Evolutionary conservation across 2,113 vertebrate genomes (phyloP).

Genomic region (Oryzias javanicus): DNA sequence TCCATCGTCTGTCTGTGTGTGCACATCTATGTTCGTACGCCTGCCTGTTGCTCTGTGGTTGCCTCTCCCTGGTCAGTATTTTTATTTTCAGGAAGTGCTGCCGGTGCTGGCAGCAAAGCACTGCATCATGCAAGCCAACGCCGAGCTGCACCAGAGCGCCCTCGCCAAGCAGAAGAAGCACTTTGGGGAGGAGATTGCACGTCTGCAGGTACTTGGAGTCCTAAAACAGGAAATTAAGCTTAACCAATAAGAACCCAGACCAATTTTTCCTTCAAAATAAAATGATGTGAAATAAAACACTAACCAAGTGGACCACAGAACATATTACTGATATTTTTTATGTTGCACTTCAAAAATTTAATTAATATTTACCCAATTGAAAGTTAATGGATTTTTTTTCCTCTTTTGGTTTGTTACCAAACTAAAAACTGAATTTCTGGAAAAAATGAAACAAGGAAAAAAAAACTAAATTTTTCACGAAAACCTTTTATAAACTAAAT

Average conservation of each 20-base stretch:
- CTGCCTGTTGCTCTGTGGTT: slow-evolving; percentile 87
- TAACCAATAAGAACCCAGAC: no score
- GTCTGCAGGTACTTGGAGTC: slow-evolving; percentile 84
- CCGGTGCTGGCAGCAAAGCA: slow-evolving; percentile 97
- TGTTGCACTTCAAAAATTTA: no score
- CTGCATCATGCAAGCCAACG: slow-evolving; percentile 97
- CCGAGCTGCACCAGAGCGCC: slow-evolving; percentile 90
- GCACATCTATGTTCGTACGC: slow-evolving; percentile 48
- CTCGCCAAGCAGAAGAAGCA: slow-evolving; percentile 95
- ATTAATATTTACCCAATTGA: no score
- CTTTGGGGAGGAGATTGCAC: slow-evolving; percentile 96
- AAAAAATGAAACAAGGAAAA: background rate
- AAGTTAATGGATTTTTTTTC: no score
- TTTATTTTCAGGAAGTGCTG: slow-evolving; percentile 99
- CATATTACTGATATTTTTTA: no score
- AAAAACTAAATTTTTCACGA: background rate
- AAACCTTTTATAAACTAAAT: background rate
- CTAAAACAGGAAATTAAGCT: no score
- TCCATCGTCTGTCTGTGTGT: slow-evolving; percentile 24
- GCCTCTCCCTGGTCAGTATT: slow-evolving; percentile 99
- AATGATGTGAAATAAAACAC: no score
- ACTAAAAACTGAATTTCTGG: no score
- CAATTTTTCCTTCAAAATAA: no score
- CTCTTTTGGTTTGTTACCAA: no score
- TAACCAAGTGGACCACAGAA: no score